Base-by-base conservation (phyloP, 2,888 invertebrate species). In the Rapana venosa region DNA sequence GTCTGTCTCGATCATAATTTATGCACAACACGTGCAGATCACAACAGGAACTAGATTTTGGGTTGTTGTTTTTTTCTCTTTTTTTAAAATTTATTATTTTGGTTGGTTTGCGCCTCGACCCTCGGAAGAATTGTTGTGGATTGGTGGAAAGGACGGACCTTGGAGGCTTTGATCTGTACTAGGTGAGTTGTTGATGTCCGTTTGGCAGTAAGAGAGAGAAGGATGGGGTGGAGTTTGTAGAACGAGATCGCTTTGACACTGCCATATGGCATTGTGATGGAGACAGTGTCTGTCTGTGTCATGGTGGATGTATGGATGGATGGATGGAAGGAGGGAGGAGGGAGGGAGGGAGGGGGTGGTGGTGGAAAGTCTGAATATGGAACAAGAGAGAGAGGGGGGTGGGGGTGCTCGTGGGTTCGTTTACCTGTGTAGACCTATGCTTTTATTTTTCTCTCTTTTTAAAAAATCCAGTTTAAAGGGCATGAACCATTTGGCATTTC, bases 1-100 rank as follows among this genome's bases (percentile, higher is more conserved):
- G 85, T 85, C 85, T 85, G 61, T 32, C 0, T 2, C 20, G n/a
- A 32, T 26, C 58, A 85, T 85, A 85, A 85, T 85, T 85, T 85
- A 85, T 85, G 85, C 85, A 61, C 26, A 17, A 35, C 61, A 85
- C 61, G 85, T 61, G 85, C 85, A 85, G 61, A 61, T 61, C 0
- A 58, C 61, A 8, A 30, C 8, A 61, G 32, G 61, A 85, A 85
- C 61, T 11, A 32, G 81, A n/a, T 36, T 17, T 17, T 17, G 13
- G 11, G 13, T 61, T 17, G 11, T 61, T 61, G 11, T 61, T 61
- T 61, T 61, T 17, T 61, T 61, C 61, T 61, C 61, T 17, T 61
- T 61, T 17, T 61, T 61, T 17, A n/a, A n/a, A n/a, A n/a, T n/a
- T n/a, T n/a, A n/a, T n/a, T n/a, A n/a, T n/a, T n/a, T n/a, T n/a